phyloP scores from a whole-genome alignment of 2,888 invertebrate species.

The Adelognathus sp. region DNA sequence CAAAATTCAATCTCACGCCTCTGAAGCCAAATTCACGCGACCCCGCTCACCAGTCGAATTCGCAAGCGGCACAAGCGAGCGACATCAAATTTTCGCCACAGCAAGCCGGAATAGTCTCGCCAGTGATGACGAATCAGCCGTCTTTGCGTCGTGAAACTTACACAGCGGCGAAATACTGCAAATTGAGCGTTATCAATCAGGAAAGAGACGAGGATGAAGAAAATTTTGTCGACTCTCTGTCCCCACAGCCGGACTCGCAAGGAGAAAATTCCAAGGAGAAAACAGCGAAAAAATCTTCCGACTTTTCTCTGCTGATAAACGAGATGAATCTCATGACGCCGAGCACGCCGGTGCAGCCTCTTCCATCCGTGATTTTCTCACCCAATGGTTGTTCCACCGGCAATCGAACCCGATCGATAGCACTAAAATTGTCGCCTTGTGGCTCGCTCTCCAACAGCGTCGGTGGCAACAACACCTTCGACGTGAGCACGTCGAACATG shows the following conservation, averaged over 20 bases:
- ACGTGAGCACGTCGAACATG: slow-evolving; percentile 34
- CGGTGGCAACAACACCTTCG: slow-evolving; percentile 30
- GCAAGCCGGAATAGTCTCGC: slow-evolving; percentile 38
- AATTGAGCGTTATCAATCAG: background rate
- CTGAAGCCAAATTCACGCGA: slow-evolving; percentile 43
- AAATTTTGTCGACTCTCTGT: slow-evolving; percentile 67
- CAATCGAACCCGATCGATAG: slow-evolving; percentile 8
- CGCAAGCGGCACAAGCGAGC: background rate
- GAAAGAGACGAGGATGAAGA: slow-evolving; percentile 47
- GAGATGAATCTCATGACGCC: slow-evolving; percentile 70
- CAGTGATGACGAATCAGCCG: slow-evolving; percentile 20
- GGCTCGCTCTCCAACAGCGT: slow-evolving; percentile 1
- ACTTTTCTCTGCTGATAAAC: slow-evolving; percentile 72
- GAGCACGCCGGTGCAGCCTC: slow-evolving; percentile 34
- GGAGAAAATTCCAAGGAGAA: background rate
- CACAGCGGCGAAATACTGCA: slow-evolving; percentile 32
- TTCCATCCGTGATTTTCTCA: slow-evolving; percentile 54
- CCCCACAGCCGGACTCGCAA: slow-evolving; percentile 55
- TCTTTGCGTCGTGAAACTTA: slow-evolving; percentile 72
- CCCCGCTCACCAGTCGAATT: no score
- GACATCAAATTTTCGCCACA: slow-evolving; percentile 35
- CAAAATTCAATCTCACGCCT: slow-evolving; percentile 64
- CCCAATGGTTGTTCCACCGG: slow-evolving; percentile 65
- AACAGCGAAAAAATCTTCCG: slow-evolving; percentile 26
- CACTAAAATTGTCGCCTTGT: background rate